These are phyloP conservation scores for Clostera curtula DNA, from an alignment of 2,888 invertebrate genomes.

Conservation along the genomic window DNA sequence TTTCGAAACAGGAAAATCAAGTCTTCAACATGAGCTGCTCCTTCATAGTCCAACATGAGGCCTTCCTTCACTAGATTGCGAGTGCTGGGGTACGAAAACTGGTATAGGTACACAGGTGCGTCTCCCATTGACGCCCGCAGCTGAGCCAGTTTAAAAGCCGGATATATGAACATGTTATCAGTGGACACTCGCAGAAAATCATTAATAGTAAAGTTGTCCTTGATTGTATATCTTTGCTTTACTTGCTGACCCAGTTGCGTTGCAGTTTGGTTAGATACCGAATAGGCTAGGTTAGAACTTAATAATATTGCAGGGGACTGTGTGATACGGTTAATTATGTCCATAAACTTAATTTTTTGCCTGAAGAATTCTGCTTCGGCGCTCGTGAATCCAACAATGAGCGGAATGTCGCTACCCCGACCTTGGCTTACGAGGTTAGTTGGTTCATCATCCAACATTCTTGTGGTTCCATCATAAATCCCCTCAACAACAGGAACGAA, in stretches of 20 bases:
- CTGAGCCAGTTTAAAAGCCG: constrained; percentile 15
- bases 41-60: constrained; percentile 28
- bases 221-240: constrained; percentile 13
- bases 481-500: constrained; percentile 24
- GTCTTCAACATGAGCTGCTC: constrained; percentile 55
- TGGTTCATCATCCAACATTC: constrained; percentile 26
- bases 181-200: constrained; percentile 10
- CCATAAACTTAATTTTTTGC: constrained; percentile 5
- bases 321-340: constrained; percentile 8
- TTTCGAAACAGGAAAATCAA: constrained; percentile 46
- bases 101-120: constrained; percentile 54
- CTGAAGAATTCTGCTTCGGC: constrained; percentile 16
- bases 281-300: constrained; percentile 7
- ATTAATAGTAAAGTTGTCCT: constrained; percentile 12
- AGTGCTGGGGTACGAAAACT: constrained; percentile 53
- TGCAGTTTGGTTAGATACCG: constrained; percentile 4
- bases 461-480: constrained; percentile 14
- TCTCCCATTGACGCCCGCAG: constrained; percentile 8
- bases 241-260: constrained; percentile 6
- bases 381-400: constrained; percentile 21
- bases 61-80: constrained; percentile 44
- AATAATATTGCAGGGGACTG: constrained; percentile 10
- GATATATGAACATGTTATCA: constrained; percentile 18
- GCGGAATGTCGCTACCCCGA: constrained; percentile 19
- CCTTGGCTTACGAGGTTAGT: constrained; percentile 17